A percentile compares a stretch with the other conserved stretches of the same genome.
These are phyloP conservation scores for Herminia tarsipennalis DNA, from an alignment of 2,888 invertebrate genomes.

Conservation along the genomic window DNA sequence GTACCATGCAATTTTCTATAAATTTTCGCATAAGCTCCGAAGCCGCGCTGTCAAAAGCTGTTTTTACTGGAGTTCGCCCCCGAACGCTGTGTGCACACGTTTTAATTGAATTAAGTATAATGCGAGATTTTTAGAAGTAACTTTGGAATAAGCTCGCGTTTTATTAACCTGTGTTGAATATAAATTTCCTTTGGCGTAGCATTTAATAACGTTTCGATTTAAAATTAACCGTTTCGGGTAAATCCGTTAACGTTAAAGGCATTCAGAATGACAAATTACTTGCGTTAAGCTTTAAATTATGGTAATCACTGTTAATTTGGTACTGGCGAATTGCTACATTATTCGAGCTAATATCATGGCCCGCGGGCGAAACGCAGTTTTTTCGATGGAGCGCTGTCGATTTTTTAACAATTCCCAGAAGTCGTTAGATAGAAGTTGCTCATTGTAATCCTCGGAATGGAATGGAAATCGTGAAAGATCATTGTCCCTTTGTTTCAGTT, in stretches of 20 bases:
- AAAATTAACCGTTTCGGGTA: conserved; percentile 14
- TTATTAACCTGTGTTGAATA: conserved; percentile 4
- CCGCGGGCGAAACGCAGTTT: conserved; percentile 45
- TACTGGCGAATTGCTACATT: conserved; percentile 39
- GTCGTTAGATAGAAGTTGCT: conserved; percentile 21
- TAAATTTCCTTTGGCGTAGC: background rate
- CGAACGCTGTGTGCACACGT: conserved; percentile 59
- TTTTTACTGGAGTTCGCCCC: conserved; percentile 69
- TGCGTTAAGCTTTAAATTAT: conserved; percentile 32
- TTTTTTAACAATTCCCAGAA: conserved; percentile 37
- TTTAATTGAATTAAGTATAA: conserved; percentile 77
- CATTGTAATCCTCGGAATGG: conserved; percentile 9
- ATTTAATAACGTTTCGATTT: conserved; percentile 3
- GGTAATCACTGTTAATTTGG: conserved; percentile 37
- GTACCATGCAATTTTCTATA: conserved; percentile 83
- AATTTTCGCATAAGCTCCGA: conserved; percentile 82
- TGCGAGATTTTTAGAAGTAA: conserved; percentile 44
- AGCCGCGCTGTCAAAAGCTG: conserved; percentile 82
- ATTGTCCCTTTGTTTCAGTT: conserved; percentile 12
- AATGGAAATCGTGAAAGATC: conserved; percentile 25
- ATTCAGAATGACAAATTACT: conserved; percentile 35
- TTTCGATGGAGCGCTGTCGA: conserved; percentile 41
- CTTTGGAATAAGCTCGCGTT: conserved; percentile 18
- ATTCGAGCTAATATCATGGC: conserved; percentile 35
- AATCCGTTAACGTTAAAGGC: conserved; percentile 20